Percentiles rank a stretch among this genome's conserved stretches.
These are phyloP conservation scores for Lysandra coridon DNA, from an alignment of 2,888 invertebrate species.

Conservation along the genomic window DNA sequence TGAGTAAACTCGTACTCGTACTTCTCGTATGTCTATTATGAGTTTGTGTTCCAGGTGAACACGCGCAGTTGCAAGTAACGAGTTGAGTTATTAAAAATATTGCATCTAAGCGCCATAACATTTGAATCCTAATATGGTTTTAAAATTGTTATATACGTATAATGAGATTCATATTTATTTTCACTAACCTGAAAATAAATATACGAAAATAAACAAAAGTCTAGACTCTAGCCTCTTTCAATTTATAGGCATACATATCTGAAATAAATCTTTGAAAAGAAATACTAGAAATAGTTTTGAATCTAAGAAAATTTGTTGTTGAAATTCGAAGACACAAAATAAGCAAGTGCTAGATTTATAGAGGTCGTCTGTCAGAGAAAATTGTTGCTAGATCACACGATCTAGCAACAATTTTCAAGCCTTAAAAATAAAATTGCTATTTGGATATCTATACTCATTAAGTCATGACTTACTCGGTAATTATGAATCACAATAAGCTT, in stretches of 20 bases:
- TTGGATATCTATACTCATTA: too few species aligned
- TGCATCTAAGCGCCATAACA: background rate
- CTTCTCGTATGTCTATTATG: constrained; percentile 2
- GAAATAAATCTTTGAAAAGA: background rate
- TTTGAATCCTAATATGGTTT: background rate
- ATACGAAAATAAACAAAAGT: too few species aligned
- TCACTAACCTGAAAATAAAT: background rate
- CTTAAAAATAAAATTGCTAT: too few species aligned
- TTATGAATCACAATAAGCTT: too few species aligned
- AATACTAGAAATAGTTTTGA: background rate
- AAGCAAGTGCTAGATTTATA: too few species aligned
- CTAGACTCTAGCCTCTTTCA: too few species aligned
- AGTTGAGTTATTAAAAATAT: constrained; percentile 14
- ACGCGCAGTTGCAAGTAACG: background rate
- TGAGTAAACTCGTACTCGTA: background rate
- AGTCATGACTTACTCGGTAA: too few species aligned
- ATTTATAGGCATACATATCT: background rate
- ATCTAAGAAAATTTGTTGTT: background rate
- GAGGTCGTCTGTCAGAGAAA: too few species aligned
- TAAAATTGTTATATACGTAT: background rate
- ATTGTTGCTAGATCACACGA: too few species aligned
- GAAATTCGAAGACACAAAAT: background rate
- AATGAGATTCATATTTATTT: background rate
- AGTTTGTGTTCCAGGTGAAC: constrained; percentile 23
- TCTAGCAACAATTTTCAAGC: too few species aligned